phyloP scores from a whole-genome alignment of 2,113 vertebrate species.

The Arizona elegans region DNA sequence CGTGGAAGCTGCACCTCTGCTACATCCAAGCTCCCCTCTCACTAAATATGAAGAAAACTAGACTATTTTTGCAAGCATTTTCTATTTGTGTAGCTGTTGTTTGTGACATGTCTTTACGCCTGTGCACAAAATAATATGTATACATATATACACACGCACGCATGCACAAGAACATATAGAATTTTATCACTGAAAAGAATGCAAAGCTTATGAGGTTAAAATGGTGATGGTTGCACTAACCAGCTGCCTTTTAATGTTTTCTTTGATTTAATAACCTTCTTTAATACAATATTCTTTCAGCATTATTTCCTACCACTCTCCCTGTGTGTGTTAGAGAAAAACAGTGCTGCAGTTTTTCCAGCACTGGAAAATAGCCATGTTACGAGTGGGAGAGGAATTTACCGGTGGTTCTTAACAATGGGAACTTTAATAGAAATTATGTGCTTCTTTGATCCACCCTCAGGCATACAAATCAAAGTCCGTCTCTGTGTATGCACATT shows the following conservation, averaged over 20 bases:
- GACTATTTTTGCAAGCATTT: neutral
- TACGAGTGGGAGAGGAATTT: slow-evolving; percentile 63
- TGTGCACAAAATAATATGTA: neutral
- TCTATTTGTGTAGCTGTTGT: neutral
- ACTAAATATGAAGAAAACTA: neutral
- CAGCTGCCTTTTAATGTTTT: slow-evolving; percentile 63
- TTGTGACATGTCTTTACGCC: neutral
- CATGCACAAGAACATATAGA: slow-evolving; percentile 11
- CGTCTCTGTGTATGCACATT: slow-evolving; percentile 57
- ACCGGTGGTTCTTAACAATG: slow-evolving; percentile 63
- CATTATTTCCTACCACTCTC: slow-evolving; percentile 40
- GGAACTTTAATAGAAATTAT: slow-evolving; percentile 69
- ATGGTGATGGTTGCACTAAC: slow-evolving; percentile 45
- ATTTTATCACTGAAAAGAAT: slow-evolving; percentile 51
- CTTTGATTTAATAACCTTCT: slow-evolving; percentile 71
- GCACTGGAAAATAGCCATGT: slow-evolving; percentile 61
- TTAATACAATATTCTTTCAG: slow-evolving; percentile 65
- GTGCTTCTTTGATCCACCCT: slow-evolving; percentile 67
- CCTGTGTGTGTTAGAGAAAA: neutral
- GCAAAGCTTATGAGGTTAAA: slow-evolving; percentile 33
- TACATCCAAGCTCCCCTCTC: neutral
- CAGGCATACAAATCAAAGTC: slow-evolving; percentile 76
- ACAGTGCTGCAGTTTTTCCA: slow-evolving; percentile 56
- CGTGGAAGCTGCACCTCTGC: too few species aligned
- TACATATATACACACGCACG: neutral